Evolutionary conservation across 2,888 invertebrate species (phyloP), one percentile per base, ranked within the genome.

Genomic region (Choristoneura rosaceana): DNA sequence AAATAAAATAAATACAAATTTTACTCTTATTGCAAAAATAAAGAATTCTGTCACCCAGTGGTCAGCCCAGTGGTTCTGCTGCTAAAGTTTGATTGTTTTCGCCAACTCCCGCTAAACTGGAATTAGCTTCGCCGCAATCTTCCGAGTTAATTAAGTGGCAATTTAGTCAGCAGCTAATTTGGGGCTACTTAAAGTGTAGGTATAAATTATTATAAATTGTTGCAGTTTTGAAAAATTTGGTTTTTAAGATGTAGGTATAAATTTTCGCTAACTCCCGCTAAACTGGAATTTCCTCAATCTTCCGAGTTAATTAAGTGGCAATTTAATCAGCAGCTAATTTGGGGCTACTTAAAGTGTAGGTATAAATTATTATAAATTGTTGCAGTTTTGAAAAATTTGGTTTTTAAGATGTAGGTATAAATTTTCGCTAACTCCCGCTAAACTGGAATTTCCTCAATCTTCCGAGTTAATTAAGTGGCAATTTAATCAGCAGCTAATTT

Each of bases 41-140:
- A 52, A 52, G 15, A 10, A 17, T 38, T n/a, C n/a, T 4, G 5
- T 41, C 15, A 34, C 34, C 38, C 34, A n/a, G 52, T 17, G 52
- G 52, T 25, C 34, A 60, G 38, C 9, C 43, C 4, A 14, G 43
- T 45, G 12, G 17, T 45, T 62, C 10, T 15, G 43, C 15, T 12
- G 43, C 43, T 14, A 14, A 62, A 62, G 43, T 62, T 62, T 47
- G 62, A 62, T 62, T 62, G 62, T 62, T 62, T 62, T 25, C 8
- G 62, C 62, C 12, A 17, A 25, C 62, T 45, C 62, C n/a, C 52
- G 52, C 61, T 8, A n/a, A 38, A 5, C 38, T 60, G 38, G 8
- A 34, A 60, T 34, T 34, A 3, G 14, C 9, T 52, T 52, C 8
- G 4, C n/a, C 38, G 4, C n/a, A 34, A n/a, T 38, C 15, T n/a